These are phyloP conservation scores for Phasianus colchicus DNA, from an alignment of 2,113 vertebrate genomes.

Conservation along the genomic window DNA sequence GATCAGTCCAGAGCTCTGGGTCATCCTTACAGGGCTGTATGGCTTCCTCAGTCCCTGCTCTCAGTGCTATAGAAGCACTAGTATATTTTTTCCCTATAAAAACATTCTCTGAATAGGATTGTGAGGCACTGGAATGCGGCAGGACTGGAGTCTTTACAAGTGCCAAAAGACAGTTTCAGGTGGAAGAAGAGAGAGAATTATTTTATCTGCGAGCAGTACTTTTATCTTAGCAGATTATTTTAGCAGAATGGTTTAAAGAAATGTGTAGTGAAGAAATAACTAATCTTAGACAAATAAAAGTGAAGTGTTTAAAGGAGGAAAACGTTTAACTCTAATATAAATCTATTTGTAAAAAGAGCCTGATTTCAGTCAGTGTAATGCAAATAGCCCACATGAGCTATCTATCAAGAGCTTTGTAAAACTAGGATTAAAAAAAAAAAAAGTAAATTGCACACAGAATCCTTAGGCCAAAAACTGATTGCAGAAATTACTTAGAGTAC, in stretches of 20 bases:
- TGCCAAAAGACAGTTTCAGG: no score
- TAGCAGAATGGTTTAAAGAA: conserved; percentile 4
- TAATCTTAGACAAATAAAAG: conserved; percentile 50
- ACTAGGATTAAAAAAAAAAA: not conserved
- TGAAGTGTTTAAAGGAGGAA: conserved; percentile 41
- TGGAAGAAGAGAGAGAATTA: not conserved
- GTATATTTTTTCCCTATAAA: not conserved
- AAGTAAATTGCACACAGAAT: not conserved
- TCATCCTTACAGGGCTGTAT: fast-evolving
- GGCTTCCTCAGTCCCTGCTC: not conserved
- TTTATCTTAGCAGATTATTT: not conserved
- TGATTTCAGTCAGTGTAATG: conserved; percentile 45
- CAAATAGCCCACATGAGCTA: conserved; percentile 2
- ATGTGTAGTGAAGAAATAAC: not conserved
- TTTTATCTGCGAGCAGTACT: not conserved
- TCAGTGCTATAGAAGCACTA: not conserved
- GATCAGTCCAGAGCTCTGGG: not conserved
- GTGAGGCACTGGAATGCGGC: not conserved
- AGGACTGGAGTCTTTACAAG: not conserved
- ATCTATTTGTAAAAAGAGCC: conserved; percentile 41
- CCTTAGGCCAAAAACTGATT: not conserved
- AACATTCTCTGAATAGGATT: not conserved
- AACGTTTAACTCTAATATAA: not conserved
- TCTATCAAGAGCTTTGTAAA: conserved; percentile 31
- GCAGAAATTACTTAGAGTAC: not conserved